Evolutionary conservation across 2,888 invertebrate species (phyloP).

Genomic region (Pachycephus smyrnensis): DNA sequence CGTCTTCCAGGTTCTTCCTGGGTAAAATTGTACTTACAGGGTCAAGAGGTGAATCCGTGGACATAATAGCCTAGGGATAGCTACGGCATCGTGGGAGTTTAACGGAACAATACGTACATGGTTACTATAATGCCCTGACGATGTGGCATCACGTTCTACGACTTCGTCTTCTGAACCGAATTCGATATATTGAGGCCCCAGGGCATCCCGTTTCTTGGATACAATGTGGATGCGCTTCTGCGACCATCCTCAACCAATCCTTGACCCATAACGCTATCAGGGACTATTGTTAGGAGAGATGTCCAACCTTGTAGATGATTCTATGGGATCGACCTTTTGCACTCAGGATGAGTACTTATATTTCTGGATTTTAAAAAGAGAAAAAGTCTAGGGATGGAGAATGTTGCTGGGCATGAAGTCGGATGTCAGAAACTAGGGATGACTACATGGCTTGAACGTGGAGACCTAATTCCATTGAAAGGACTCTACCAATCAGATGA

Average conservation of each 20-base stretch:
- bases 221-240: not conserved
- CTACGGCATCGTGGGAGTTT: not conserved
- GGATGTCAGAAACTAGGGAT: not conserved
- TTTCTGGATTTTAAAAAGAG: not conserved
- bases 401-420: no score
- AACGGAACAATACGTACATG: not conserved
- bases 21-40: not conserved
- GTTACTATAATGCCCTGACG: not conserved
- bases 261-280: conserved; percentile 32
- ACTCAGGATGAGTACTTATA: not conserved
- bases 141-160: not conserved
- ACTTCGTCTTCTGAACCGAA: not conserved
- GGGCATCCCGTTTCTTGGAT: not conserved
- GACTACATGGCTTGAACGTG: not conserved
- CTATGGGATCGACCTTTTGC: not conserved
- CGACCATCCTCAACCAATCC: conserved; percentile 22
- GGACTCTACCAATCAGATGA: no score
- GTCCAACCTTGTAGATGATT: not conserved
- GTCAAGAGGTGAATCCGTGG: not conserved
- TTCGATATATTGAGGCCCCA: not conserved
- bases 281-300: conserved; percentile 29
- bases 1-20: not conserved
- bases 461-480: not conserved
- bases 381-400: not conserved
- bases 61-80: not conserved